phyloP scores from a whole-genome alignment of 2,113 vertebrate genomes.

The Gasterosteus aculeatus region DNA sequence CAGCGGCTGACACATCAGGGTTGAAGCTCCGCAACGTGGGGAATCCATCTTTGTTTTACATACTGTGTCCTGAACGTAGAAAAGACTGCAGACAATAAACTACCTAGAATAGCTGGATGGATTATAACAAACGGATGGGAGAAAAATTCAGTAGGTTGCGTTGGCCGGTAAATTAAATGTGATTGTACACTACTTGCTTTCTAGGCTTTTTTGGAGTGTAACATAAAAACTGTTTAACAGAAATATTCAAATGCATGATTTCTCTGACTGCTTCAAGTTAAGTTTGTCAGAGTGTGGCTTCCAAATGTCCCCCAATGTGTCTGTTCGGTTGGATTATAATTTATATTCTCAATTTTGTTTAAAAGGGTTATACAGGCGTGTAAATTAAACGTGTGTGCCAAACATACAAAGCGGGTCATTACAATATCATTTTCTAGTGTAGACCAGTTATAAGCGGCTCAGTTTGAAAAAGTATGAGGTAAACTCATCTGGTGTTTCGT shows the following conservation, averaged over 20 bases:
- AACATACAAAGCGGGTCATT: neutral
- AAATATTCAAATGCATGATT: constrained; percentile 31
- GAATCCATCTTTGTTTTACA: constrained; percentile 65
- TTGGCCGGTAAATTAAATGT: constrained; percentile 29
- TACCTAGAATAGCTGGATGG: constrained; percentile 12
- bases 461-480: constrained; percentile 18
- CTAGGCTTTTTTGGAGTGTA: constrained; percentile 9
- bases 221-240: constrained; percentile 41
- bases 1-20: constrained; percentile 53
- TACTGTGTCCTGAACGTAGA: constrained; percentile 42
- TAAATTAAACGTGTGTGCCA: constrained; percentile 17
- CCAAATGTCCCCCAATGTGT: constrained; percentile 25
- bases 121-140: constrained; percentile 26
- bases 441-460: neutral
- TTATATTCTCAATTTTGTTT: constrained; percentile 30
- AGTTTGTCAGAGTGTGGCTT: constrained; percentile 14
- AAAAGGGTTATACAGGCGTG: constrained; percentile 15
- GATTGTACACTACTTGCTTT: constrained; percentile 2
- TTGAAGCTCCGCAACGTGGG: constrained; percentile 37
- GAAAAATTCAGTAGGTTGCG: constrained; percentile 8
- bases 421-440: constrained; percentile 14
- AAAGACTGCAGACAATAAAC: neutral
- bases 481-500: neutral
- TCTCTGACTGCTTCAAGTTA: constrained; percentile 13
- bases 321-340: constrained; percentile 34